Conservation (phyloP, 2,888 invertebrate genomes). For the Agriopis leucophaearia region DNA sequence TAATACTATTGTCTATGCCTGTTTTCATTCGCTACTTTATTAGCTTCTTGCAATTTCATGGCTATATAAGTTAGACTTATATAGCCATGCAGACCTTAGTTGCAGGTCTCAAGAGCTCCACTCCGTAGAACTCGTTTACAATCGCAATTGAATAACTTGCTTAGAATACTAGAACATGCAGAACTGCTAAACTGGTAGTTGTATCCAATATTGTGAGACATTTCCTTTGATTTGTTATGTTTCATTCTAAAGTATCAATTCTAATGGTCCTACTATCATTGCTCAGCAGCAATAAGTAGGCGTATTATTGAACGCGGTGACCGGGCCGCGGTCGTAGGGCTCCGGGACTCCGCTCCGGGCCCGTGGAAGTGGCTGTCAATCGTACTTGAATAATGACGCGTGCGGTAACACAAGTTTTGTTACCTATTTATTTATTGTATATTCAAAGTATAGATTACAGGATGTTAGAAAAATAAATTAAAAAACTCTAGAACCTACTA, state of each 20-base stretch:
- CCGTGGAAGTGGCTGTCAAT: constrained; percentile 84
- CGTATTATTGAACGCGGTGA: constrained; percentile 77
- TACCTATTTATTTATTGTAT: constrained; percentile 76
- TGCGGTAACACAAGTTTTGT: constrained; percentile 83
- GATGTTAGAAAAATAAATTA: constrained; percentile 12
- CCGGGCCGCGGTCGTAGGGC: constrained; percentile 45
- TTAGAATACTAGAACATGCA: no score
- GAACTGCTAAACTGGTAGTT: background rate
- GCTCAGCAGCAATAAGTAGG: constrained; percentile 79
- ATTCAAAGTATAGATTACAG: constrained; percentile 39
- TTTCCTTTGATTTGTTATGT: no score
- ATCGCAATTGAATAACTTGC: no score
- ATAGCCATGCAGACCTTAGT: no score
- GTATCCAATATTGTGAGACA: no score
- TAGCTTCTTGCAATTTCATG: no score
- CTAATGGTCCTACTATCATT: constrained; percentile 34
- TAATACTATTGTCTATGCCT: no score
- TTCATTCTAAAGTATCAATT: constrained; percentile 58
- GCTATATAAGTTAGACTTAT: no score
- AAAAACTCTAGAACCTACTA: background rate
- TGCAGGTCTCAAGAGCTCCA: no score
- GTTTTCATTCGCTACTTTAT: no score
- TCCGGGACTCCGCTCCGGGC: constrained; percentile 42
- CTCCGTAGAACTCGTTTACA: no score
- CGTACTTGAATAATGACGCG: constrained; percentile 84